Evolutionary conservation across 2,113 vertebrate genomes (phyloP).

Genomic region (Hydropotes inermis): DNA sequence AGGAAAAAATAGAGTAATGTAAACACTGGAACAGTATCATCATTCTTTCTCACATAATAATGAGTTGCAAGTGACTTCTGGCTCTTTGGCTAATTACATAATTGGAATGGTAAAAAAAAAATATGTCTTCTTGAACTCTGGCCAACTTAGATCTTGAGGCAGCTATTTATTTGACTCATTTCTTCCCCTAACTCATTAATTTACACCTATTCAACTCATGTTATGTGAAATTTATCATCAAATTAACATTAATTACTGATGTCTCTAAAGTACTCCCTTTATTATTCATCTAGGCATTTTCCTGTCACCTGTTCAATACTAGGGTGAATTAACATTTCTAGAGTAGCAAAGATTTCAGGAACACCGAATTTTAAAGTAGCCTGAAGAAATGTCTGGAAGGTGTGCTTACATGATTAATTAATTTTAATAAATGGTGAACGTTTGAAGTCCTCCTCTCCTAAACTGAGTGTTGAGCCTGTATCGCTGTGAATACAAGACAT

Average conservation of each 20-base stretch:
- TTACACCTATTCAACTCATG: background rate
- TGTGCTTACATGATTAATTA: background rate
- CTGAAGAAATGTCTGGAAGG: background rate
- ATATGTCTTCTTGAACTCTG: background rate
- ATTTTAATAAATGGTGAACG: background rate
- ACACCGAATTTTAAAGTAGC: background rate
- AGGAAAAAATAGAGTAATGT: background rate
- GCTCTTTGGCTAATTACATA: background rate
- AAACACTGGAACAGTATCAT: background rate
- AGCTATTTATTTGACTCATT: background rate
- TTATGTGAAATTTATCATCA: background rate
- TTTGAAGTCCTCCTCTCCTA: background rate
- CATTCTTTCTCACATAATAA: background rate
- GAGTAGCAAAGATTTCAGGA: background rate
- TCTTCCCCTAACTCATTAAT: background rate
- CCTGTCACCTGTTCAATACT: background rate
- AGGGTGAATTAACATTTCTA: background rate
- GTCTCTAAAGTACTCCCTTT: background rate
- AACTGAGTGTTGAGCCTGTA: background rate
- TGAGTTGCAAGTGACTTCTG: background rate
- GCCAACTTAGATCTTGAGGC: background rate
- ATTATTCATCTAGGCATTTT: background rate
- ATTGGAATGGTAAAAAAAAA: background rate
- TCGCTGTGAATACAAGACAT: background rate
- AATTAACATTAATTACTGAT: slow-evolving; percentile 17